Evolutionary conservation across 2,797 vertebrate species (phyloP).

Genomic region (Monodelphis domestica): DNA sequence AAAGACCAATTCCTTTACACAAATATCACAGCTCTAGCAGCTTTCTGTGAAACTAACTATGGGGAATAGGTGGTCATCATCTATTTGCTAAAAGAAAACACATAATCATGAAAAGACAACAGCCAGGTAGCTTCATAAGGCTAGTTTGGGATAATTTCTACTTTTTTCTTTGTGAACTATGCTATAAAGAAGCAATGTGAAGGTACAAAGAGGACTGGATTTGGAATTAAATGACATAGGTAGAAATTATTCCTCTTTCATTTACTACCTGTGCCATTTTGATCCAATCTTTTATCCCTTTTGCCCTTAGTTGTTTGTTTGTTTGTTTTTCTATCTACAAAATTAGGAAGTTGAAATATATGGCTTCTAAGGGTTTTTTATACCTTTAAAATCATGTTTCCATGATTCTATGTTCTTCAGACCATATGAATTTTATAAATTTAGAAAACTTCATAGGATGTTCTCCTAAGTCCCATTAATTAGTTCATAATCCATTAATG

Average conservation of each 20-base stretch:
- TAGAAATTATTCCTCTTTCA: background rate
- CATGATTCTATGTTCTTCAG: background rate
- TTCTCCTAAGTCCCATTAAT: background rate
- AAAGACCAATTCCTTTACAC: background rate
- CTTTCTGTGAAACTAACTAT: background rate
- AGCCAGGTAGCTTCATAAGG: background rate
- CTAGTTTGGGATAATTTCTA: background rate
- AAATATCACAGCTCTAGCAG: background rate
- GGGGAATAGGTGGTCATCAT: background rate
- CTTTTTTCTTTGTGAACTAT: background rate
- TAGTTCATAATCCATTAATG: background rate
- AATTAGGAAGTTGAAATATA: background rate
- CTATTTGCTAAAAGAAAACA: background rate
- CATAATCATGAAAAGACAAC: background rate
- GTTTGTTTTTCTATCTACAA: background rate
- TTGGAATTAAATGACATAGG: background rate
- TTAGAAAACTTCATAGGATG: background rate
- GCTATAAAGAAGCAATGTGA: background rate
- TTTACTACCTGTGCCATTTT: background rate
- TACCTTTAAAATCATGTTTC: background rate
- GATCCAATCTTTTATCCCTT: background rate
- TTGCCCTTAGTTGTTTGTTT: background rate
- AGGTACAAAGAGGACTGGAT: background rate
- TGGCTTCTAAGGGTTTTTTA: background rate
- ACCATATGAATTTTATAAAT: background rate